phyloP scores from a whole-genome alignment of 1,140 invertebrate genomes.

The honey bee (Apis mellifera) region Amel_HAv3.1 CM009932.2:6752001-6752500 shows the following conservation, averaged over 20 bases:
- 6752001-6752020: no score
- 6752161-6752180: slow-evolving; percentile 57
- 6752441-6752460: slow-evolving; percentile 36
- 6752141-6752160: slow-evolving; percentile 56
- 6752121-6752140: slow-evolving; percentile 57
- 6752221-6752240: not conserved
- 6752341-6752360: slow-evolving; percentile 55
- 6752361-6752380: slow-evolving; percentile 66
- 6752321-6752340: slow-evolving; percentile 17
- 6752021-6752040: no score
- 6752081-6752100: slow-evolving; percentile 52
- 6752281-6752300: slow-evolving; percentile 11
- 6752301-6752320: slow-evolving; percentile 10
- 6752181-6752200: slow-evolving; percentile 50
- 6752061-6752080: not conserved
- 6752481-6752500: slow-evolving; percentile 68
- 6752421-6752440: not conserved
- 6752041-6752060: not conserved
- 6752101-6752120: slow-evolving; percentile 52
- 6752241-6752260: not conserved
- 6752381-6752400: slow-evolving; percentile 59
- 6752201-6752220: slow-evolving; percentile 63
- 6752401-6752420: slow-evolving; percentile 56
- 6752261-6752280: not conserved
- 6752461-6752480: slow-evolving; percentile 62